Conservation (phyloP, 2,797 vertebrate genomes). For the Muscicapa comitata region DNA sequence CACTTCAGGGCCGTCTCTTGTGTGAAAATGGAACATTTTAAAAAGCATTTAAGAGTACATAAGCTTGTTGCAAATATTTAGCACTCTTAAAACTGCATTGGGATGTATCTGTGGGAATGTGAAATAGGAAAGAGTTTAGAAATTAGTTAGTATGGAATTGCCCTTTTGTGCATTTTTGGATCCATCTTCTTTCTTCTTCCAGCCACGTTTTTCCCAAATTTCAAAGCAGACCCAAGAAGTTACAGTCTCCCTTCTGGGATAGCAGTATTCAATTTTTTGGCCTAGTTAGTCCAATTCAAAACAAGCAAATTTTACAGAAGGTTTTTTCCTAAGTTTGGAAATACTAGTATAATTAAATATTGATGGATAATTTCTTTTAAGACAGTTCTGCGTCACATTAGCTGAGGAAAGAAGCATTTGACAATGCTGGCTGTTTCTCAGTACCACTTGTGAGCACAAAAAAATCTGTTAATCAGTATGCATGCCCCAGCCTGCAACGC, state of each 20-base stretch:
- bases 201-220: background rate
- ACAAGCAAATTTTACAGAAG: background rate
- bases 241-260: background rate
- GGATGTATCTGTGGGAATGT: background rate
- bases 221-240: background rate
- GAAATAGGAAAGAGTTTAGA: background rate
- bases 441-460: background rate
- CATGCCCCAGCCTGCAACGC: background rate
- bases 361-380: constrained; percentile 12
- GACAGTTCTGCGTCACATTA: background rate
- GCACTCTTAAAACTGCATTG: background rate
- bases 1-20: background rate
- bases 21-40: background rate
- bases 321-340: background rate
- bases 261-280: background rate
- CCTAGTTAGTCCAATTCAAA: background rate
- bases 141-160: background rate
- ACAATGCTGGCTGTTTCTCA: background rate
- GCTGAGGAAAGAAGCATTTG: constrained; percentile 15
- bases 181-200: background rate
- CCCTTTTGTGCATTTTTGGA: background rate
- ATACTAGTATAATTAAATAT: background rate
- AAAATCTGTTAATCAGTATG: background rate
- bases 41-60: background rate
- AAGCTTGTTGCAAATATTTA: background rate